phyloP scores from a whole-genome alignment of 2,797 vertebrate species.

The Brachyrhaphis roseni region DNA sequence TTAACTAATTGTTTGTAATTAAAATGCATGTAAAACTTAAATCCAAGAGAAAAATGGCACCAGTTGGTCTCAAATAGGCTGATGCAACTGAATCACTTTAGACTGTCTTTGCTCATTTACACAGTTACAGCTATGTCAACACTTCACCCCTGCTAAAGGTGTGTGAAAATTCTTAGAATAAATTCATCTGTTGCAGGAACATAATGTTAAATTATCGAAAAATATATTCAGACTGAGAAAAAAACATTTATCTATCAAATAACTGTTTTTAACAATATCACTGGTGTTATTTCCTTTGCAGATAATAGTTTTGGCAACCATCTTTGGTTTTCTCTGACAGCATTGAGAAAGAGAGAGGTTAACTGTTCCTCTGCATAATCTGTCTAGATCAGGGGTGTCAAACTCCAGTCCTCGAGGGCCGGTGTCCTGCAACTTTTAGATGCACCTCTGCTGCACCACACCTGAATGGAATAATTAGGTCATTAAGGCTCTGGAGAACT shows the following conservation, averaged over 20 bases:
- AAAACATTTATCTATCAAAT: not conserved
- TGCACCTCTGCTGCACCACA: too few relatives aligned
- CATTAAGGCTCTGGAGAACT: too few relatives aligned
- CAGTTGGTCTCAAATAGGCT: not conserved
- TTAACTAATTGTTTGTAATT: not conserved
- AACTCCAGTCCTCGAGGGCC: too few relatives aligned
- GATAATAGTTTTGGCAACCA: not conserved
- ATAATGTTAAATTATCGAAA: not conserved
- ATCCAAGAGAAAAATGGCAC: not conserved
- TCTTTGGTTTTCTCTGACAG: not conserved
- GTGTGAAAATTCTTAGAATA: not conserved
- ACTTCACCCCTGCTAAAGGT: slow-evolving; percentile 1
- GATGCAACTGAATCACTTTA: not conserved
- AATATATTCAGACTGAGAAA: not conserved
- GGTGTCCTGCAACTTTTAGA: too few relatives aligned
- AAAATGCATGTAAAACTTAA: not conserved
- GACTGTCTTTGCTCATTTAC: not conserved
- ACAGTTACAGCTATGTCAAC: not conserved
- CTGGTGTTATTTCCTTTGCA: not conserved
- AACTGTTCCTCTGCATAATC: not conserved
- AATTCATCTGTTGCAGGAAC: not conserved
- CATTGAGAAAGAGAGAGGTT: not conserved
- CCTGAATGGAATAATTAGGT: too few relatives aligned
- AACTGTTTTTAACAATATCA: not conserved
- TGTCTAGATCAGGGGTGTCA: too few relatives aligned